phyloP scores from a whole-genome alignment of 2,797 vertebrate species.

The Alexandromys oeconomus region DNA sequence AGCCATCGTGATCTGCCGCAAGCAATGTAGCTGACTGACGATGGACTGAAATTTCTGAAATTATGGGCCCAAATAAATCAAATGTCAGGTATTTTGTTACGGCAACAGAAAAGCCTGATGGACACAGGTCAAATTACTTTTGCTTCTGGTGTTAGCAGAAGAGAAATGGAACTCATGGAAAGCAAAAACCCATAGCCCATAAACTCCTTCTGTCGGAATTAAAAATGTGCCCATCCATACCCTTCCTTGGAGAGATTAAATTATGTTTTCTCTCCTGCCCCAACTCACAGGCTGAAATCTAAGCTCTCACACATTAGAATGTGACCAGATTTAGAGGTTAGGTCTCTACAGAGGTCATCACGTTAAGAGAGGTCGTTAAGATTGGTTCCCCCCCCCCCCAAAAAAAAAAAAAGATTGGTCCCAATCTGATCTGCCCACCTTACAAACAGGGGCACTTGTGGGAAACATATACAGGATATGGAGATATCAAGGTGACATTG shows the following conservation, averaged over 20 bases:
- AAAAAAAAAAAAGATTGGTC: not conserved
- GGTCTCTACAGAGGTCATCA: not conserved
- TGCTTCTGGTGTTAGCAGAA: not conserved
- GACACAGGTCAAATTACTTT: not conserved
- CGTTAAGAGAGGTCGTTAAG: not conserved
- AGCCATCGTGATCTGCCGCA: not conserved
- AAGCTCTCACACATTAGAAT: not conserved
- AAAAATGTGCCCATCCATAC: not conserved
- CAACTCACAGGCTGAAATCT: not conserved
- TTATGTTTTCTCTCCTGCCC: not conserved
- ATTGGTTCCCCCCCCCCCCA: too few species aligned
- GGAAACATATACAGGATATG: not conserved
- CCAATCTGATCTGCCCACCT: not conserved
- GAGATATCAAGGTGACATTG: not conserved
- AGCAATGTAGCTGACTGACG: not conserved
- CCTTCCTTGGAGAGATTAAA: not conserved
- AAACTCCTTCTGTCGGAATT: not conserved
- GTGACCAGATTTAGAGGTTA: not conserved
- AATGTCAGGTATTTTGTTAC: not conserved
- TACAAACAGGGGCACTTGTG: not conserved
- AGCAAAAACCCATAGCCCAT: not conserved
- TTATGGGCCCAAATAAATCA: not conserved
- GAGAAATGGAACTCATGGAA: not conserved
- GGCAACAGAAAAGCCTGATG: not conserved
- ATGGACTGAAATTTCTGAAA: not conserved